Evolutionary conservation across 2,797 vertebrate genomes (phyloP).

Genomic region (Poeciliopsis presidionis): DNA sequence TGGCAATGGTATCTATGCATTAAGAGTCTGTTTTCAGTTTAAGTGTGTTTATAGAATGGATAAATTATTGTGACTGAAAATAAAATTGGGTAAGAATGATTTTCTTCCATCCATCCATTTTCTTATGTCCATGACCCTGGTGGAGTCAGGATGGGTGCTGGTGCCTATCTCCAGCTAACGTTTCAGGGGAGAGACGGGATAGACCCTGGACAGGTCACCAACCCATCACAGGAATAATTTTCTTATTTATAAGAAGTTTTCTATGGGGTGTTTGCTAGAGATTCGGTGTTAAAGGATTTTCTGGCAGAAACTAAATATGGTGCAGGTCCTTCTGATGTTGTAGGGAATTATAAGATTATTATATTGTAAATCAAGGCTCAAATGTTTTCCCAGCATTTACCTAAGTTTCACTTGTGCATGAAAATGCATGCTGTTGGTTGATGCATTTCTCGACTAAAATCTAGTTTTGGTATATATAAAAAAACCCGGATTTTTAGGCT

Average conservation of each 20-base stretch:
- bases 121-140: too few species aligned
- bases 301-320: background rate
- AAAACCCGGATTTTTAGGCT: background rate
- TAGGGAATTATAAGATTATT: background rate
- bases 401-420: background rate
- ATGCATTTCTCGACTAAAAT: background rate
- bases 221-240: background rate
- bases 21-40: background rate
- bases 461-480: background rate
- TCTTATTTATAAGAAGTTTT: background rate
- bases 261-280: background rate
- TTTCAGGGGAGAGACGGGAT: too few species aligned
- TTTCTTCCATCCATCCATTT: too few species aligned
- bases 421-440: background rate
- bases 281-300: background rate
- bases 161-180: too few species aligned
- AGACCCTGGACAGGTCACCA: too few species aligned
- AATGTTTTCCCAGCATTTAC: background rate
- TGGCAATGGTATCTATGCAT: background rate
- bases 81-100: background rate
- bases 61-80: background rate
- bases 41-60: background rate
- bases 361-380: background rate
- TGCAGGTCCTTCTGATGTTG: background rate
- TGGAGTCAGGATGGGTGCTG: too few species aligned